A percentile compares a stretch with the other conserved stretches of the same genome.
These are phyloP conservation scores for Piliocolobus tephrosceles DNA, from an alignment of 2,113 vertebrate species.

Conservation along the genomic window DNA sequence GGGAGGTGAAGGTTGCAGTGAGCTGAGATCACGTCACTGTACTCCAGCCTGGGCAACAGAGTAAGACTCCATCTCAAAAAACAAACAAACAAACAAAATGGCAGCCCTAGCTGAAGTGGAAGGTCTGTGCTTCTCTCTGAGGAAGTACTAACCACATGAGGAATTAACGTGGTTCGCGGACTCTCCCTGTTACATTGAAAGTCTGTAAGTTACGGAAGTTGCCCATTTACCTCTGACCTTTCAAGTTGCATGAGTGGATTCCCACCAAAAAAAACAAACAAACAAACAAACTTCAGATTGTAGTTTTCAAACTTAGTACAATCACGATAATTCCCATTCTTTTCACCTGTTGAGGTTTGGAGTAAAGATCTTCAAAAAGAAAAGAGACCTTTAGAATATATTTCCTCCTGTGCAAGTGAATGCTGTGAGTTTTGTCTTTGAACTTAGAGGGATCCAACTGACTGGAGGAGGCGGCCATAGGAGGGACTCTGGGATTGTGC, in stretches of 20 bases:
- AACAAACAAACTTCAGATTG: neutral
- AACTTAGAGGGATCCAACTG: neutral
- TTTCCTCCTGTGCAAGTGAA: neutral
- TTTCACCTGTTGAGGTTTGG: neutral
- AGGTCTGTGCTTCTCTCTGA: neutral
- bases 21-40: too few species aligned
- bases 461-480: accelerated
- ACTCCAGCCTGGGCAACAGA: too few species aligned
- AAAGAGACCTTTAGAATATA: neutral
- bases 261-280: neutral
- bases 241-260: neutral
- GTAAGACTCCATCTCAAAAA: too few species aligned
- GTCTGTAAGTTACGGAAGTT: neutral
- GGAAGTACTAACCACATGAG: neutral
- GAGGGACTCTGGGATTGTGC: neutral
- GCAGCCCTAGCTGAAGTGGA: accelerated
- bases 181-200: accelerated
- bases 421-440: neutral
- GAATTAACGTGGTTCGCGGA: neutral
- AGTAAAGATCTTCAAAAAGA: neutral
- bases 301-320: neutral
- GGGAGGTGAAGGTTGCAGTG: too few species aligned
- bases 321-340: neutral
- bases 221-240: neutral
- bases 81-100: too few species aligned